A percentile compares a stretch with the other conserved stretches of the same genome.
These are phyloP conservation scores for Microtus ochrogaster DNA, from an alignment of 2,113 vertebrate genomes.

Conservation along the genomic window DNA sequence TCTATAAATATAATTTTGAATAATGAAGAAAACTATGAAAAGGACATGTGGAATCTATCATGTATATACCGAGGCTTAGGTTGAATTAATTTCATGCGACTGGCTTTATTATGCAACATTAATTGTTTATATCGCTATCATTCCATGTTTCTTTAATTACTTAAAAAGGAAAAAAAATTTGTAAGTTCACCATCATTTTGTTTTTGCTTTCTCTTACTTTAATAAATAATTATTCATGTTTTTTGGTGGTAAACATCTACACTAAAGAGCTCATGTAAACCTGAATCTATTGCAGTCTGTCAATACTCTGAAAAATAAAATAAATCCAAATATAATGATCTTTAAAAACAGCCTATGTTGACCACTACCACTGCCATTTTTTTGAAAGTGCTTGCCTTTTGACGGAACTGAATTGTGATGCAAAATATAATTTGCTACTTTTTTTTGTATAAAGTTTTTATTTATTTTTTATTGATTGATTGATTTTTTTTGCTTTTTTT, in stretches of 20 bases:
- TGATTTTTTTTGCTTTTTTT: too few species aligned
- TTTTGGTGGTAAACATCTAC: background rate
- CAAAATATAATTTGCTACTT: background rate
- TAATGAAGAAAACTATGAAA: background rate
- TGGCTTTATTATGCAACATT: background rate
- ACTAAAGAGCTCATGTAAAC: background rate
- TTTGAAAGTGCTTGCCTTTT: background rate
- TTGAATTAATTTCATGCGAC: background rate
- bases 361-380: background rate
- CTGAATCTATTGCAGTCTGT: background rate
- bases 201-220: background rate
- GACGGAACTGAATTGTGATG: background rate
- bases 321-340: background rate
- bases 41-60: background rate
- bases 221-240: background rate
- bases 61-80: background rate
- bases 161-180: background rate
- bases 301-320: background rate
- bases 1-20: background rate
- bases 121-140: background rate
- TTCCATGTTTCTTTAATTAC: background rate
- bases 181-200: background rate
- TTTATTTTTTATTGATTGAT: too few species aligned
- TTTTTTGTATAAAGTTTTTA: too few species aligned
- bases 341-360: background rate